Evolutionary conservation across 37 sponge, comb jelly and placozoan species (phyloP).

Genomic region (Diacarnus erythraeanus): DNA sequence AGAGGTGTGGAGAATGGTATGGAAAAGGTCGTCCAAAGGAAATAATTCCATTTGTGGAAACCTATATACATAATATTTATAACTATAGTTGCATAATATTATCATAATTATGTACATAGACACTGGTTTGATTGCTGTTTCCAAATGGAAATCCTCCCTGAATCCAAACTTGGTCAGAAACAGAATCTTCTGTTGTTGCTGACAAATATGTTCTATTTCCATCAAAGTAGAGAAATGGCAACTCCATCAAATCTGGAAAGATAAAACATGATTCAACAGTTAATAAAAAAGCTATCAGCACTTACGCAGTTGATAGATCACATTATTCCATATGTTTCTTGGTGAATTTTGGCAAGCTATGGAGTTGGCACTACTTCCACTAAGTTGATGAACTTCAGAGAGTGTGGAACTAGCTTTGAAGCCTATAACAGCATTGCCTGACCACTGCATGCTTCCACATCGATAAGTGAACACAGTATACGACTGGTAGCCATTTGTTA

Average conservation of each 20-base stretch:
- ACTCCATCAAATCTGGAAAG: background rate
- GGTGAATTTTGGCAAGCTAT: slow-evolving; percentile 32
- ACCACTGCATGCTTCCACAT: slow-evolving; percentile 38
- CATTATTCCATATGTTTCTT: slow-evolving; percentile 17
- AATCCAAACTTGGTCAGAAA: background rate
- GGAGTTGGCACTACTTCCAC: slow-evolving; percentile 20
- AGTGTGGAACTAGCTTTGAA: background rate
- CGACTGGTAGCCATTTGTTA: slow-evolving; percentile 23
- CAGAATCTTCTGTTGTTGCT: background rate
- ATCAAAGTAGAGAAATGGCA: slow-evolving; percentile 1
- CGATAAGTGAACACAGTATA: slow-evolving; percentile 46
- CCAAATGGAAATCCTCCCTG: slow-evolving; percentile 19
- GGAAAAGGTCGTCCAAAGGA: slow-evolving; percentile 26
- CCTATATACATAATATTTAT: background rate
- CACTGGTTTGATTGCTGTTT: background rate
- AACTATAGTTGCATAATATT: background rate
- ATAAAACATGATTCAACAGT: too few species aligned
- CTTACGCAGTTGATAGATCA: slow-evolving; percentile 29
- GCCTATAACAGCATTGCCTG: slow-evolving; percentile 21
- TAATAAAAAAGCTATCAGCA: too few species aligned
- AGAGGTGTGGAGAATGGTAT: slow-evolving; percentile 16
- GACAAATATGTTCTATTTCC: slow-evolving; percentile 2
- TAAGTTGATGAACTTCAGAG: background rate
- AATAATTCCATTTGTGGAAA: slow-evolving; percentile 7
- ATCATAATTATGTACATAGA: slow-evolving; percentile 16